phyloP scores from a whole-genome alignment of 1,140 invertebrate genomes.

The Lysiphlebus fabarum region DNA sequence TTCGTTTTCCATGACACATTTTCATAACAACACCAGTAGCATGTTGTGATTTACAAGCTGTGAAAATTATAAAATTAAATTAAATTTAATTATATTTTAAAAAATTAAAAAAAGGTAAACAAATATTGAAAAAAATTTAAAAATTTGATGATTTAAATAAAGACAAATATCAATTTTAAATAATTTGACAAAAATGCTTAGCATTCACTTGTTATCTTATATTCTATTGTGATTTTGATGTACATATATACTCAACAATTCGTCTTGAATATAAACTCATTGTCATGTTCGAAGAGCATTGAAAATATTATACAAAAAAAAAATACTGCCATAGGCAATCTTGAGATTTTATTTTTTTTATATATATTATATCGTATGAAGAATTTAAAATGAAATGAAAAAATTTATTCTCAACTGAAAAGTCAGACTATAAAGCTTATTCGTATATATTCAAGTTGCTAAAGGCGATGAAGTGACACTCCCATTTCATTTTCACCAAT shows the following conservation, averaged over 20 bases:
- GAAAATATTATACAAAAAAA: background rate
- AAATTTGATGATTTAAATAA: no score
- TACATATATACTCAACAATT: background rate
- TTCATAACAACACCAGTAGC: slow-evolving; percentile 86
- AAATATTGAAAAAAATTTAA: no score
- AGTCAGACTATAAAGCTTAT: background rate
- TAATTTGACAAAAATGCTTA: no score
- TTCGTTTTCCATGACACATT: slow-evolving; percentile 82
- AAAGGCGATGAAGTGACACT: slow-evolving; percentile 5
- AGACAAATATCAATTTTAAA: no score
- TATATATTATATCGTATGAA: no score
- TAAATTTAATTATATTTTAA: no score
- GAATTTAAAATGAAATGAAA: no score
- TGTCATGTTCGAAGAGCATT: slow-evolving; percentile 15
- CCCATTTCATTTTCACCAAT: background rate
- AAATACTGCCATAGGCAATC: background rate
- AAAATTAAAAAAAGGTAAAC: no score
- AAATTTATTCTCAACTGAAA: background rate
- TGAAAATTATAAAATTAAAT: slow-evolving; percentile 34
- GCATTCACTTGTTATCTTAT: no score
- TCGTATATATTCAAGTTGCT: background rate
- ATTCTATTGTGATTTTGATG: background rate
- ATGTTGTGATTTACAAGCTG: slow-evolving; percentile 83
- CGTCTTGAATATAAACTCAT: slow-evolving; percentile 7
- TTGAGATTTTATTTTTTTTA: background rate